Evolutionary conservation across 1,140 invertebrate species (phyloP).

Genomic region (Dendrolimus punctatus): DNA sequence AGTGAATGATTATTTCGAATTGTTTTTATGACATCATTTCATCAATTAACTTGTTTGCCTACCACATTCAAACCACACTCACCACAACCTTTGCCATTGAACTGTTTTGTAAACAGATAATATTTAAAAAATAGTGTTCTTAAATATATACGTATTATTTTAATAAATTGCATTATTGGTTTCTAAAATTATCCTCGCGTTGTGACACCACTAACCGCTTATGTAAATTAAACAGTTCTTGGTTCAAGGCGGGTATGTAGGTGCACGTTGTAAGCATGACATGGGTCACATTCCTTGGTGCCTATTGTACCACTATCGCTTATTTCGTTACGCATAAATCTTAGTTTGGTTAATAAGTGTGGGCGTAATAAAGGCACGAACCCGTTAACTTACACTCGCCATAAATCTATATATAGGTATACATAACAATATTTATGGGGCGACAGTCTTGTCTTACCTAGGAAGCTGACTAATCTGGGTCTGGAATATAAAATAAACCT

Average conservation of each 20-base stretch:
- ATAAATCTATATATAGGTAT: conserved; percentile 33
- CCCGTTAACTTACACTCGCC: conserved; percentile 30
- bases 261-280: conserved; percentile 6
- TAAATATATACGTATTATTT: too few relatives aligned
- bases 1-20: neutral
- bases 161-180: too few relatives aligned
- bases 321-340: conserved; percentile 57
- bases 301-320: conserved; percentile 54
- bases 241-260: neutral
- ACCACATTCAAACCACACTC: too few relatives aligned
- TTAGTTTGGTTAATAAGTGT: conserved; percentile 62
- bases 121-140: too few relatives aligned
- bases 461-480: conserved; percentile 5
- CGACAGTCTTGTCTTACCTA: conserved; percentile 2
- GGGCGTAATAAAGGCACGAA: conserved; percentile 48
- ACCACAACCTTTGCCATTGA: too few relatives aligned
- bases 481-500: conserved; percentile 6
- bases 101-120: too few relatives aligned
- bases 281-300: conserved; percentile 52
- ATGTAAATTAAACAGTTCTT: neutral
- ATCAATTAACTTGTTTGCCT: neutral
- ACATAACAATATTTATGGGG: conserved; percentile 8
- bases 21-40: conserved; percentile 7
- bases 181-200: too few relatives aligned
- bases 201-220: too few relatives aligned